These are phyloP conservation scores for Anser brachyrhynchus DNA, from an alignment of 2,113 vertebrate genomes.

Conservation along the genomic window DNA sequence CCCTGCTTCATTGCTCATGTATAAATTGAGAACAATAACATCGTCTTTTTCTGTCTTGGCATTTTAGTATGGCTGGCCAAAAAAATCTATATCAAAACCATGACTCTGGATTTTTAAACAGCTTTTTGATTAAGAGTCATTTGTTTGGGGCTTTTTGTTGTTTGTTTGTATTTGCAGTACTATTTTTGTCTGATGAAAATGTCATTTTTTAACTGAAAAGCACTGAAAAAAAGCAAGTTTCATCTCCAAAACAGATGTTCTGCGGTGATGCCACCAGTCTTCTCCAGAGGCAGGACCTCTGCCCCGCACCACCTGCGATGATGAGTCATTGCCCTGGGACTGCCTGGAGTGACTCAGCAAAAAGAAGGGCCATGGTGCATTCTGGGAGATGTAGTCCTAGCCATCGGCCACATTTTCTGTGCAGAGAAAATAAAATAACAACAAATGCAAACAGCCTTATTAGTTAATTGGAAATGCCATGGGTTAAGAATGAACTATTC, in stretches of 20 bases:
- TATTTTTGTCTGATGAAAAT: not conserved
- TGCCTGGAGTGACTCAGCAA: not conserved
- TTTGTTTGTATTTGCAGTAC: not conserved
- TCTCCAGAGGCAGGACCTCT: not conserved
- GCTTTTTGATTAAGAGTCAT: not conserved
- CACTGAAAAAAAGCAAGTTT: not conserved
- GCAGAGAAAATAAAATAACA: not conserved
- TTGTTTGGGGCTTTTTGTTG: not conserved
- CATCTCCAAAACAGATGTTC: not conserved
- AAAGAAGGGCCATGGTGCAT: not conserved
- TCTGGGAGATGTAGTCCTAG: not conserved
- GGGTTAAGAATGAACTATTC: not conserved
- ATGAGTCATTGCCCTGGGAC: not conserved
- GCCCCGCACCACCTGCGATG: fast-evolving
- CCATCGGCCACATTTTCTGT: not conserved
- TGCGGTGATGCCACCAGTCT: not conserved
- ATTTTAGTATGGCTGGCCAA: not conserved
- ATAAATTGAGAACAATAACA: not conserved
- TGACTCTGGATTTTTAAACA: not conserved
- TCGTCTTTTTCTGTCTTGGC: not conserved
- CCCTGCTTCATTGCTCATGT: not conserved
- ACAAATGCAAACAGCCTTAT: not conserved
- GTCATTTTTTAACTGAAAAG: not conserved
- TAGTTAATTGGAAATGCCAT: not conserved
- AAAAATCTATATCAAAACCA: not conserved